Conservation (phyloP, 2,113 vertebrate species). For the Ptyas mucosa region DNA sequence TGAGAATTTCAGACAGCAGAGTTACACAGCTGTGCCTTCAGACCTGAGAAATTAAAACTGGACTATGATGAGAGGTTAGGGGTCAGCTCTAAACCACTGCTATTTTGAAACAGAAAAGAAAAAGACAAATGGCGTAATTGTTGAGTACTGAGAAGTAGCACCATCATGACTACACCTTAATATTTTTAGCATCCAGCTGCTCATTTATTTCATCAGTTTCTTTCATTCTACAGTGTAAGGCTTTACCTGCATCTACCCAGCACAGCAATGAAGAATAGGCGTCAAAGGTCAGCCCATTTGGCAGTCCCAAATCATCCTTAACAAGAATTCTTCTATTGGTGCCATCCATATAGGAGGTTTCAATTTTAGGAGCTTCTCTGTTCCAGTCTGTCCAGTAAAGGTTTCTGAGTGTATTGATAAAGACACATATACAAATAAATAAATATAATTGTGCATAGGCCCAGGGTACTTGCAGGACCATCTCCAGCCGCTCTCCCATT, state of each 20-base stretch:
- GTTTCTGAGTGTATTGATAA: constrained; percentile 67
- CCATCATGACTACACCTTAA: background rate
- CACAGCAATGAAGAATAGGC: constrained; percentile 81
- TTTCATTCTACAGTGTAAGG: background rate
- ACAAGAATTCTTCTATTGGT: constrained; percentile 84
- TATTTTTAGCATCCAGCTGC: background rate
- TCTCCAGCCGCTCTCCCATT: too few species aligned
- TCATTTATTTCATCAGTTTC: background rate
- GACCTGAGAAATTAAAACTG: background rate
- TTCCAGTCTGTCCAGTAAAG: constrained; percentile 95
- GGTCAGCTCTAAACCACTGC: background rate
- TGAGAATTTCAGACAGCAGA: background rate
- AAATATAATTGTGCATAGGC: background rate
- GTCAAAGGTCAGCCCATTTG: constrained; percentile 88
- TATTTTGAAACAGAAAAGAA: background rate
- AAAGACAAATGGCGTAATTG: background rate
- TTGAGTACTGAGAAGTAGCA: background rate
- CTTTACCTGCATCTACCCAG: constrained; percentile 91
- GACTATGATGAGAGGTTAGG: background rate
- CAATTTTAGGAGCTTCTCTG: constrained; percentile 89
- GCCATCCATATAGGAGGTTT: constrained; percentile 90
- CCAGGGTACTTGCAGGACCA: too few species aligned
- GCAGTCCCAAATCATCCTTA: constrained; percentile 83
- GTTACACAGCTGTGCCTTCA: background rate
- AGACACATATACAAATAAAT: background rate